Percentiles rank a stretch among this genome's conserved stretches.
phyloP scores from a whole-genome alignment of 2,797 vertebrate genomes.

The Spinus pinus region DNA sequence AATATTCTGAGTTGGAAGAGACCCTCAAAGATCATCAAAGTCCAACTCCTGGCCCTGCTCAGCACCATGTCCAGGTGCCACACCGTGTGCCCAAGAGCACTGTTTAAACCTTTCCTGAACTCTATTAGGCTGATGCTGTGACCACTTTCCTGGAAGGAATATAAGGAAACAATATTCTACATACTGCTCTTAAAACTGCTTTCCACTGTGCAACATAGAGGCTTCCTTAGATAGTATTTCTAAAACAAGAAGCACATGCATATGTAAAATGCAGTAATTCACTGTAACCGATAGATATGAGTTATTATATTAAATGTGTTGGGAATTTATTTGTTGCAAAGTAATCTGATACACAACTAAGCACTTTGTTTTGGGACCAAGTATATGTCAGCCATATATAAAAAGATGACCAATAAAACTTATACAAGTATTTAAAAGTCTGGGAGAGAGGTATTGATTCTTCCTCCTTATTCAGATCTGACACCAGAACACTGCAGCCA shows the following conservation, averaged over 20 bases:
- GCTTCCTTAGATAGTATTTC: neutral
- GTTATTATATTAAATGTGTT: neutral
- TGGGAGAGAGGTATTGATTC: neutral
- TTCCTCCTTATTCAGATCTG: neutral
- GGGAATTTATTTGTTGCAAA: neutral
- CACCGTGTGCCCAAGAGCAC: fast-evolving
- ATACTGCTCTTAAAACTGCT: neutral
- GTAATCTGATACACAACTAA: neutral
- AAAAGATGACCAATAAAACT: neutral
- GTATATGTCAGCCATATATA: neutral
- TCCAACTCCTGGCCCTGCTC: neutral
- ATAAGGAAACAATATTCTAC: neutral
- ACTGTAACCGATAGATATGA: neutral
- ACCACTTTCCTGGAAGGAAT: neutral
- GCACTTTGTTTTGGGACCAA: neutral
- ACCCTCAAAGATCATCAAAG: neutral
- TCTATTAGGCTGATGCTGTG: neutral
- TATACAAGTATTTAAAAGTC: neutral
- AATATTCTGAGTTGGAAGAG: neutral
- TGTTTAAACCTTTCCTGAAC: neutral
- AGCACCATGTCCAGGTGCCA: neutral
- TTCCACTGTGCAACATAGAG: neutral
- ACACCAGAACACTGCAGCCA: neutral
- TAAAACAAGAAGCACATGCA: neutral
- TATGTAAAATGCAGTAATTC: neutral